Conservation (phyloP, 2,797 vertebrate genomes). For the Dendrocincla tyrannina region DNA sequence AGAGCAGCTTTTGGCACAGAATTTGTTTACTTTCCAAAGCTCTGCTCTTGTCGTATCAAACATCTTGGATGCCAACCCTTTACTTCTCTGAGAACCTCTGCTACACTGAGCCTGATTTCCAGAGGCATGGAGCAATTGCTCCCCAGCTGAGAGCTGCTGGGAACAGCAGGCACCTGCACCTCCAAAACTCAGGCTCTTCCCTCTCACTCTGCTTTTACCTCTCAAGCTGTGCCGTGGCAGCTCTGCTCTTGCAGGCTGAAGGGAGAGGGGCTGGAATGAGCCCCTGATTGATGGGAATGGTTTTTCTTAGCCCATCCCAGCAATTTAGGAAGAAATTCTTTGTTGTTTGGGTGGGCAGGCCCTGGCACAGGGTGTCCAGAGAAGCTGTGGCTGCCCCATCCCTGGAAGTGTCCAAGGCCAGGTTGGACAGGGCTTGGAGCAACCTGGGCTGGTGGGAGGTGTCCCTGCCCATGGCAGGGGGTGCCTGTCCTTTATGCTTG, state of each 20-base stretch:
- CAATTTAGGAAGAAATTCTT: background rate
- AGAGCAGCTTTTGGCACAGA: conserved; percentile 36
- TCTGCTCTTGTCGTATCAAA: background rate
- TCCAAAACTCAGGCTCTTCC: background rate
- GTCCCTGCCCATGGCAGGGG: too few relatives aligned
- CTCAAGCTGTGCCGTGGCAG: background rate
- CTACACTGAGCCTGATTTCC: background rate
- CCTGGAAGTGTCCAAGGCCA: background rate
- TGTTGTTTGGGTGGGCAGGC: rapidly evolving
- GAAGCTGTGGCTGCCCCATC: background rate
- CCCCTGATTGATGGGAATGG: background rate
- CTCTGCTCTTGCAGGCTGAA: background rate
- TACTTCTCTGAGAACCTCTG: background rate
- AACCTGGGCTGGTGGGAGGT: background rate
- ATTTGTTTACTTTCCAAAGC: conserved; percentile 18
- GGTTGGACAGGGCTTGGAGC: background rate
- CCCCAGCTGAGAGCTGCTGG: background rate
- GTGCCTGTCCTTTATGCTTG: too few relatives aligned
- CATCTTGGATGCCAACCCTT: background rate
- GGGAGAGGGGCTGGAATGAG: background rate
- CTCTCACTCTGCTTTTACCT: background rate
- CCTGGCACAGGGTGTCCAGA: background rate
- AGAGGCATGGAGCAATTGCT: background rate
- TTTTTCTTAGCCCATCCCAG: background rate
- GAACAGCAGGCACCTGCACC: background rate